Base-by-base conservation (phyloP, 1,140 invertebrate genomes). In the Papilio polytes region DNA sequence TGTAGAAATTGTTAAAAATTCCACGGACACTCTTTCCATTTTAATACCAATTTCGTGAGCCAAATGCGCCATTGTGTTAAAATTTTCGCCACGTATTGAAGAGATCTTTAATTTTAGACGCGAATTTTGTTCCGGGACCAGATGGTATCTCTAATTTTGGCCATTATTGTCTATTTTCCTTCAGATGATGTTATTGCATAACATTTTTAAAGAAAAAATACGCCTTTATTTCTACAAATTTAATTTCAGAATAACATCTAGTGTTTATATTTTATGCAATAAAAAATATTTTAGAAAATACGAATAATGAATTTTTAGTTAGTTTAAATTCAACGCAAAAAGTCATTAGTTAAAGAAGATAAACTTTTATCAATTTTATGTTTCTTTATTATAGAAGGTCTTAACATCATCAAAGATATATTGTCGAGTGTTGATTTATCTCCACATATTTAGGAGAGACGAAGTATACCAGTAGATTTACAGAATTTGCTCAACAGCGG, bases 51-150 rank as follows among this genome's bases (percentile, higher is more conserved):
- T 70, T 70, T 70, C 63, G 63, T 70, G 63, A 70, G 63, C 63
- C 63, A 70, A 70, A 70, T 70, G 63, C 63, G 63, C 63, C 63
- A 31, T 70, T 36, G 22, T 8, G 63, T 70, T 70, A 70, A 31
- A 70, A 70, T 70, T 70, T 70, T 70, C 63, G 26, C 63, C 63
- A 70, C 63, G 63, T 70, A 70, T 70, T 70, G 63, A 70, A 26
- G 12, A 70, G 63, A 70, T 70, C 63, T 70, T 31, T 70, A 70
- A 70, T 70, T 66, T 70, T 70, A 70, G 26, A 70, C 10, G 63
- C 22, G 26, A 70, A 70, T 70, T 70, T 70, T 70, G 26, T 31
- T 70, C 63, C 22, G 63, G 26, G 26, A 70, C 22, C 63, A 70
- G 63, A 70, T 70, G 63, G 22, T 70, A 31, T 70, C 63, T 70